Percentiles rank a stretch among this genome's conserved stretches.
phyloP scores from a whole-genome alignment of 2,797 vertebrate genomes.

The Petrocephalus sullivani region DNA sequence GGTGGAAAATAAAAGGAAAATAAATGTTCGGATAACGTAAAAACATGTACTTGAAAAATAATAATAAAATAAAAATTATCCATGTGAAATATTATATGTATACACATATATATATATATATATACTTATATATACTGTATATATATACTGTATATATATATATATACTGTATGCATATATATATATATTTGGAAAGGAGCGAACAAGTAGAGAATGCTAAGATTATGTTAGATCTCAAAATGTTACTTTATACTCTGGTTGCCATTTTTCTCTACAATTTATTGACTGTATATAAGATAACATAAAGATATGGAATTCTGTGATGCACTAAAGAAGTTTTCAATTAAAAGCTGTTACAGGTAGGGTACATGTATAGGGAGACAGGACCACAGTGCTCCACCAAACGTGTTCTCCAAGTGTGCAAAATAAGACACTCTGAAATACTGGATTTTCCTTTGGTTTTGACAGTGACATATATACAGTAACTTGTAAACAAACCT shows the following conservation, averaged over 20 bases:
- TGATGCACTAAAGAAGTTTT: neutral
- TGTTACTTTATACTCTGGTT: neutral
- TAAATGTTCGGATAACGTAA: neutral
- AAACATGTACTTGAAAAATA: neutral
- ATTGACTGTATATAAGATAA: neutral
- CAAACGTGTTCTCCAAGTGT: neutral
- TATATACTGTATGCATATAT: too few species aligned
- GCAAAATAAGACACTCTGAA: neutral
- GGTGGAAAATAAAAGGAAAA: neutral
- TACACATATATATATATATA: too few species aligned
- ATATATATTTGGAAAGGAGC: slow-evolving; percentile 31
- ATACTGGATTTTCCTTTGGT: neutral
- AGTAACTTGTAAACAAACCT: neutral
- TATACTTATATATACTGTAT: too few species aligned
- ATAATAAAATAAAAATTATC: too few species aligned
- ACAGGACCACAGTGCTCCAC: neutral
- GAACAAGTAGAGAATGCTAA: slow-evolving; percentile 31
- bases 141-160: too few species aligned
- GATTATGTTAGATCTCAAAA: slow-evolving; percentile 34
- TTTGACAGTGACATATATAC: neutral
- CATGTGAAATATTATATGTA: too few species aligned
- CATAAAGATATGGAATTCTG: neutral
- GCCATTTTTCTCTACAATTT: neutral
- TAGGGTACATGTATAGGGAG: neutral
- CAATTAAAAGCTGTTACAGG: neutral